These are phyloP conservation scores for Eupithecia dodoneata DNA, from an alignment of 2,888 invertebrate genomes.

Conservation along the genomic window DNA sequence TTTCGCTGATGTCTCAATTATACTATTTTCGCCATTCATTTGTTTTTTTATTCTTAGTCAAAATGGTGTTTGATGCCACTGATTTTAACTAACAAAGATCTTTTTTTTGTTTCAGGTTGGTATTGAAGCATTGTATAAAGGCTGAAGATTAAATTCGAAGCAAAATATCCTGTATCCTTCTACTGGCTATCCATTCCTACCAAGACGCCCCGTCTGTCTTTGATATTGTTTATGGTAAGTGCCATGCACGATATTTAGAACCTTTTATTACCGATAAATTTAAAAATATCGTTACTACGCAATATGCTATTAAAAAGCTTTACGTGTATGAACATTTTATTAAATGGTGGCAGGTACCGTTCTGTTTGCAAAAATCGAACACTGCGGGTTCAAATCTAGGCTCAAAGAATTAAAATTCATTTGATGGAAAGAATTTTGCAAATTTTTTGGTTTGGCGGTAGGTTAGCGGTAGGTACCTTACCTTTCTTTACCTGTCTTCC, in stretches of 20 bases:
- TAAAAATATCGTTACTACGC: background rate
- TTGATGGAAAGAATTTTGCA: background rate
- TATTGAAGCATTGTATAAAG: background rate
- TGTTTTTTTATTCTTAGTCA: no score
- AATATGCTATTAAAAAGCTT: background rate
- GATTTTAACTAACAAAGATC: background rate
- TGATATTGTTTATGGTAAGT: background rate
- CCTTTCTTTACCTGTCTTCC: no score
- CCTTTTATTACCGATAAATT: background rate
- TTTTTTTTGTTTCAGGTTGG: constrained; percentile 22
- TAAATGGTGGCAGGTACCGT: background rate
- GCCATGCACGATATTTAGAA: background rate
- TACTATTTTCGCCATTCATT: no score
- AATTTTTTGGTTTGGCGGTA: background rate
- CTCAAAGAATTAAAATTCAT: background rate
- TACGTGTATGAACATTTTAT: background rate
- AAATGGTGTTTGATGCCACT: background rate
- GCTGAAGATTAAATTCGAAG: background rate
- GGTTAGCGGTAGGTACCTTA: background rate
- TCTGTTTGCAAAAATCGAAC: background rate
- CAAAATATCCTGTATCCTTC: background rate
- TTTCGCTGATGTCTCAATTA: no score
- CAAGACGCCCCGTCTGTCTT: background rate
- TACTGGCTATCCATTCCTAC: background rate
- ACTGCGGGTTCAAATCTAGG: background rate